A percentile compares a stretch with the other conserved stretches of the same genome.
Conservation (phyloP, 2,888 invertebrate genomes). For the Cosmorhoe ocellata region DNA sequence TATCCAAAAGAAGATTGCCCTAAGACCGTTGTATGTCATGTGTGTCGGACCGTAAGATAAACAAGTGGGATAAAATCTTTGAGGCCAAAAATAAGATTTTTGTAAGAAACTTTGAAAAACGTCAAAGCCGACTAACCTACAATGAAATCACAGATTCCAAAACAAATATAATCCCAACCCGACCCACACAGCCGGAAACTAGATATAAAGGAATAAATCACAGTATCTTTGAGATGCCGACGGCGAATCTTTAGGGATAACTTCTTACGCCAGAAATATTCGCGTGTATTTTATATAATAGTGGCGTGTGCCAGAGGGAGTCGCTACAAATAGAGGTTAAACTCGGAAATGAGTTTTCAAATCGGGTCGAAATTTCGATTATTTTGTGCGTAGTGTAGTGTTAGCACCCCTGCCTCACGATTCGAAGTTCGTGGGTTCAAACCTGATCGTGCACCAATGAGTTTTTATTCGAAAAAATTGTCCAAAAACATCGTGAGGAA, state of each 20-base stretch:
- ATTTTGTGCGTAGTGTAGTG: not conserved
- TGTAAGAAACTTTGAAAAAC: too few relatives aligned
- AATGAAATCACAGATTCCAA: conserved; percentile 16
- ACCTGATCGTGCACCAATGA: too few relatives aligned
- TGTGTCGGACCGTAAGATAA: too few relatives aligned
- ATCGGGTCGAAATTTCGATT: not conserved
- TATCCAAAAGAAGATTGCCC: too few relatives aligned
- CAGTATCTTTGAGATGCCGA: conserved; percentile 31
- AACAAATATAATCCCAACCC: conserved; percentile 24
- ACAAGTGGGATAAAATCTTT: too few relatives aligned
- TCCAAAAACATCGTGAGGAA: too few relatives aligned
- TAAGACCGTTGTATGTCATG: too few relatives aligned
- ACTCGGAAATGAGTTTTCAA: conserved; percentile 5
- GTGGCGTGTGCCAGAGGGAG: conserved; percentile 8
- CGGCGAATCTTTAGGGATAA: conserved; percentile 33
- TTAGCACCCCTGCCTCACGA: too few relatives aligned
- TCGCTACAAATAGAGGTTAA: conserved; percentile 1
- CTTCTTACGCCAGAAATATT: conserved; percentile 24
- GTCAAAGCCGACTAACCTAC: too few relatives aligned
- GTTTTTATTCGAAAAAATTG: too few relatives aligned
- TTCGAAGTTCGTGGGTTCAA: too few relatives aligned
- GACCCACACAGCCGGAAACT: conserved; percentile 18
- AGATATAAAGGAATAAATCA: conserved; percentile 27
- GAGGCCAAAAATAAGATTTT: too few relatives aligned
- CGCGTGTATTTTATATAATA: conserved; percentile 21